Base-by-base conservation (phyloP, 2,797 vertebrate genomes). In the Neosilurus mollespiculum region DNA sequence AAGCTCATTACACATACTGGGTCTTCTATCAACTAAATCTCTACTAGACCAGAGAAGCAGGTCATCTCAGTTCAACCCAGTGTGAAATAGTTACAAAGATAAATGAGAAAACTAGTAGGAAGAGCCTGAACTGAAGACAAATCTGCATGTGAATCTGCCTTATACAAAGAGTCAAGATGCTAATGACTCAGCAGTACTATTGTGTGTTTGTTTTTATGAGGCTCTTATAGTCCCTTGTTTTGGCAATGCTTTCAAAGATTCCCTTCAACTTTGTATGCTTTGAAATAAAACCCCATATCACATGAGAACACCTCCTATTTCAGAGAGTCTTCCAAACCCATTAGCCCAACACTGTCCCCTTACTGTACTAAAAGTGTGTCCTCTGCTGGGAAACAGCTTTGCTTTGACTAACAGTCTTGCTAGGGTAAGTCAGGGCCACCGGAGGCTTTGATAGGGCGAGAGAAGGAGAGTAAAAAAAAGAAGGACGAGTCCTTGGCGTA, bases 151-250 rank as follows among this genome's bases (percentile, higher is more conserved):
- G 82, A 78, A 78, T 78, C 51, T 62, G 61, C 53, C n/a, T 61
- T 6, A 53, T 61, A 34, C 56, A 71, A 62, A 78, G 22, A 53
- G 43, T 43, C 62, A 30, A 73, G 54, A 80, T 84, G 53, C 83
- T 66, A 84, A 80, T 75, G 58, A 73, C 70, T 49, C 78, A 80
- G 78, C 75, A 83, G 18, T 43, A 43, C 62, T n/a, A 49, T 78
- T 75, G 66, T 80, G 51, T 75, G 49, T 66, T 56, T 80, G 78
- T 49, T 83, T 58, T 83, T 43, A 56, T 37, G 67, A 76, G 72
- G 77, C 26, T 53, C 30, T 30, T 66, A 43, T 43, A 59, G 82
- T 72, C 76, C 65, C 64, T 18, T 56, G 37, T 69, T 80, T 61
- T 84, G 66, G 77, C 76, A 72, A 4, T 14, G 30, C 49, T 24